These are phyloP conservation scores for Alloscopus bannaensis DNA, from an alignment of 2,888 invertebrate genomes.

Conservation along the genomic window DNA sequence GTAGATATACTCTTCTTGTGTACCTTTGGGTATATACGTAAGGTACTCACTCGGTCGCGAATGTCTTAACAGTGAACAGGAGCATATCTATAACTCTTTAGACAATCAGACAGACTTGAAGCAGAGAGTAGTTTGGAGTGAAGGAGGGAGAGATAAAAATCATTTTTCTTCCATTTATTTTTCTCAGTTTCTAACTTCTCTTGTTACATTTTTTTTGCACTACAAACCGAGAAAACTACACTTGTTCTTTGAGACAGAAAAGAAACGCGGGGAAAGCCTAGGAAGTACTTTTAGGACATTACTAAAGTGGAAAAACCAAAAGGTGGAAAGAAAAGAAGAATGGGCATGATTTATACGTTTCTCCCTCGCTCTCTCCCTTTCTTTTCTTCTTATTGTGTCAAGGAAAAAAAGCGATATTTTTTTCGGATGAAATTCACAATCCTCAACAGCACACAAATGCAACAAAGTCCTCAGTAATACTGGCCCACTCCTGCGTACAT, in stretches of 20 bases:
- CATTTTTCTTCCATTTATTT: constrained; percentile 30
- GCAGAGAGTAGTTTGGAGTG: background rate
- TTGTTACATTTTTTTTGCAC: background rate
- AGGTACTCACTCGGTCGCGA: background rate
- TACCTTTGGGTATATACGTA: background rate
- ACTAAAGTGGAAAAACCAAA: constrained; percentile 33
- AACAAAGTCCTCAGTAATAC: constrained; percentile 4
- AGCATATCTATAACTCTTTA: constrained; percentile 25
- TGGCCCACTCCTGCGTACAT: no score
- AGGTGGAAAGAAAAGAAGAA: constrained; percentile 23
- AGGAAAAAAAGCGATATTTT: constrained; percentile 5
- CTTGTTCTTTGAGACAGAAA: no score
- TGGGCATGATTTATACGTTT: constrained; percentile 38
- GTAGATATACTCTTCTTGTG: background rate
- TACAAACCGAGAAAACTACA: constrained; percentile 6
- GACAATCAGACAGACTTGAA: constrained; percentile 28
- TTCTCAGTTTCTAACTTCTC: constrained; percentile 4
- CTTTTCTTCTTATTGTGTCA: constrained; percentile 13
- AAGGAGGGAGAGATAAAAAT: constrained; percentile 24
- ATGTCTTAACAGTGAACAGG: no score
- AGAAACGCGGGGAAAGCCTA: background rate
- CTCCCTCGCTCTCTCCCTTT: background rate
- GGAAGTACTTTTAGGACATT: constrained; percentile 28
- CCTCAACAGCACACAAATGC: constrained; percentile 9
- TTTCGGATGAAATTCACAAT: constrained; percentile 12